Evolutionary conservation across 92 coral and sea anemone species (phyloP).

Genomic region (Porites lobata): DNA sequence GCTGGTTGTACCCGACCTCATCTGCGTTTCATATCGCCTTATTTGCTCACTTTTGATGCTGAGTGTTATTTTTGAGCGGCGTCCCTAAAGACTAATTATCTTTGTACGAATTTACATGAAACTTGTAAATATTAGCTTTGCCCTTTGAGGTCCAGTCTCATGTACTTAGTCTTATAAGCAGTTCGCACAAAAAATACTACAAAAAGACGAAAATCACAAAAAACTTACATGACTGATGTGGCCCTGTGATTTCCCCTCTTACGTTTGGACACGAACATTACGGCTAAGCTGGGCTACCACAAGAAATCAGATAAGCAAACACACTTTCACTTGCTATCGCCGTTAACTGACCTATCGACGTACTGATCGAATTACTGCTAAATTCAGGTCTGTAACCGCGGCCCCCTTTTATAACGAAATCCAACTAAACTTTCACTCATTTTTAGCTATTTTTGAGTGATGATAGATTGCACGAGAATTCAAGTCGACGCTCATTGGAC

Average conservation of each 20-base stretch:
- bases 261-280: slow-evolving; percentile 29
- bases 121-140: slow-evolving; percentile 14
- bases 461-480: background rate
- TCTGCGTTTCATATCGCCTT: background rate
- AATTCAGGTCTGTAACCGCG: too few species aligned
- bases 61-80: slow-evolving; percentile 10
- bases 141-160: background rate
- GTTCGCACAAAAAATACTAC: background rate
- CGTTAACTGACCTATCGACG: too few species aligned
- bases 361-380: background rate
- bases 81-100: slow-evolving; percentile 30
- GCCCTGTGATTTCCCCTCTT: background rate
- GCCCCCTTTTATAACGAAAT: too few species aligned
- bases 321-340: background rate
- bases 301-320: background rate
- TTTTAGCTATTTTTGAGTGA: background rate
- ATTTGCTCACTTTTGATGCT: background rate
- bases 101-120: slow-evolving; percentile 12
- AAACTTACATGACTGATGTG: slow-evolving; percentile 7
- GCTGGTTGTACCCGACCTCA: background rate
- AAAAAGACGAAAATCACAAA: too few species aligned
- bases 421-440: background rate
- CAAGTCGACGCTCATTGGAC: too few species aligned
- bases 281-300: background rate
- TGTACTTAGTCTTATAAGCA: too few species aligned